Evolutionary conservation across 1,140 invertebrate species (phyloP).

Genomic region (Stegodyphus mimosarum): DNA sequence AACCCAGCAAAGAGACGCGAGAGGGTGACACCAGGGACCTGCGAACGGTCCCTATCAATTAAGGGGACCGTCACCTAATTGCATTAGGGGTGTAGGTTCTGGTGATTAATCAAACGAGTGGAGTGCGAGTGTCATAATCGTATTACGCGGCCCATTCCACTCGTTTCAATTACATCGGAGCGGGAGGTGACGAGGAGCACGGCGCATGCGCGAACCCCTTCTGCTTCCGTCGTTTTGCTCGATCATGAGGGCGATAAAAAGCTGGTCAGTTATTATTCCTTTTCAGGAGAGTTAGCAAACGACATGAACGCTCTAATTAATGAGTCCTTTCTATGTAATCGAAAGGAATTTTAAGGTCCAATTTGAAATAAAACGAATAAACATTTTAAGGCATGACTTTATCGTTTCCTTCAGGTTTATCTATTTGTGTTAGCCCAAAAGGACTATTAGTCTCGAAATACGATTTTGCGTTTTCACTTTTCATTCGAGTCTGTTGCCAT

Average conservation of each 20-base stretch:
- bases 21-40: slow-evolving; percentile 23
- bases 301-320: no score
- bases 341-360: no score
- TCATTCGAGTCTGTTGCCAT: no score
- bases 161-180: slow-evolving; percentile 42
- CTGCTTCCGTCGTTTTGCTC: neutral
- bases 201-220: slow-evolving; percentile 11
- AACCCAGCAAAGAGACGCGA: slow-evolving; percentile 19
- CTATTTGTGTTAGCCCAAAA: no score
- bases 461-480: no score
- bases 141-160: slow-evolving; percentile 48
- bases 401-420: no score
- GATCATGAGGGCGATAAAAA: neutral
- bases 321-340: no score
- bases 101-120: slow-evolving; percentile 48
- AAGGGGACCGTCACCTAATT: slow-evolving; percentile 48
- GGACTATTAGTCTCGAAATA: no score
- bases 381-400: no score
- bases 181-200: neutral
- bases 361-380: no score
- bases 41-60: slow-evolving; percentile 36
- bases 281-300: no score
- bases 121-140: slow-evolving; percentile 49
- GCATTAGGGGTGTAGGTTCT: slow-evolving; percentile 24
- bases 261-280: no score